Conservation (phyloP, 2,888 invertebrate genomes). For the Zaprionus obscuricornis region DNA sequence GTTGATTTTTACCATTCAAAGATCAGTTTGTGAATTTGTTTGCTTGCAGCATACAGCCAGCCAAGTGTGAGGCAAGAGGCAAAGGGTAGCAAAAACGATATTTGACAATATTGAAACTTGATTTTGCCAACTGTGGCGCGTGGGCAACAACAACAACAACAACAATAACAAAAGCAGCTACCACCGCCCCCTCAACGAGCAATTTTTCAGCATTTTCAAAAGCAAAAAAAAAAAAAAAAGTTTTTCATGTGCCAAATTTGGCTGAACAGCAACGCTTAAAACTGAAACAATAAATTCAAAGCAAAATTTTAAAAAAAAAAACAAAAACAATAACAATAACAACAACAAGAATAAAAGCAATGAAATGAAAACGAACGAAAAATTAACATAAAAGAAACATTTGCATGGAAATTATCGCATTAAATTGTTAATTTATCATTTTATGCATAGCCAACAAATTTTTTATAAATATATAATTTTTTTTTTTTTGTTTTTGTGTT, state of each 20-base stretch:
- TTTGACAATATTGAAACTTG: slow-evolving; percentile 40
- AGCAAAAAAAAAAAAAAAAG: slow-evolving; percentile 34
- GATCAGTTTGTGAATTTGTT: no score
- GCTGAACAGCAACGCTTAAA: slow-evolving; percentile 19
- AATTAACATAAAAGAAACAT: slow-evolving; percentile 46
- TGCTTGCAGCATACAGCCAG: no score
- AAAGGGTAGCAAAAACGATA: not conserved
- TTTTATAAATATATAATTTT: no score
- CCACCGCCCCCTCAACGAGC: not conserved
- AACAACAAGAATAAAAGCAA: slow-evolving; percentile 7
- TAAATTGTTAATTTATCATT: slow-evolving; percentile 50
- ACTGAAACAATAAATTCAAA: slow-evolving; percentile 38
- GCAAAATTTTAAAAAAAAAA: slow-evolving; percentile 38
- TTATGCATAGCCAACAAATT: slow-evolving; percentile 27
- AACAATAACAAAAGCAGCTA: no score
- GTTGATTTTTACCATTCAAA: not conserved
- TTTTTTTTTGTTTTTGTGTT: no score
- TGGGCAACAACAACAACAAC: slow-evolving; percentile 36
- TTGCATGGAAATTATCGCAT: slow-evolving; percentile 48
- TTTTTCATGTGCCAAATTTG: slow-evolving; percentile 41
- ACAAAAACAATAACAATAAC: no score
- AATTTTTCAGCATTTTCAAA: slow-evolving; percentile 26
- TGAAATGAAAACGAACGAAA: slow-evolving; percentile 5
- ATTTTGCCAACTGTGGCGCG: slow-evolving; percentile 56
- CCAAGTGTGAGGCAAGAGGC: not conserved